Conservation (phyloP, 1,140 invertebrate genomes). For the Asobara japonica region DNA sequence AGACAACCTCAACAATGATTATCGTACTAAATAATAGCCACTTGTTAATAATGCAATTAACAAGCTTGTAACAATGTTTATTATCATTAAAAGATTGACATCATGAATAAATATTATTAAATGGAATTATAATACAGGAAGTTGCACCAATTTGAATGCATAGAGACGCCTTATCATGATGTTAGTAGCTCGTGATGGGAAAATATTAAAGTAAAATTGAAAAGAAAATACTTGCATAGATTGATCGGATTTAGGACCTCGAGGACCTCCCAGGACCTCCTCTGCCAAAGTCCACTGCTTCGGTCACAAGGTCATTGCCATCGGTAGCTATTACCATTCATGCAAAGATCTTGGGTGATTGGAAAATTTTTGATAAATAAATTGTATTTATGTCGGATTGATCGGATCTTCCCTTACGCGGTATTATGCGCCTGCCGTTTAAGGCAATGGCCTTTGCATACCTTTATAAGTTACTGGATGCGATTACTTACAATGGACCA, state of each 20-base stretch:
- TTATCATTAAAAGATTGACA: background rate
- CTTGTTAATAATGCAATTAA: background rate
- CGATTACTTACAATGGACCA: constrained; percentile 29
- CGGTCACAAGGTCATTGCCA: background rate
- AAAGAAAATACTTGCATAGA: background rate
- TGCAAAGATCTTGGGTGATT: background rate
- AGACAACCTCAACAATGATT: background rate
- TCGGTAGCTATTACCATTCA: background rate
- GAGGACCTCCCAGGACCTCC: background rate
- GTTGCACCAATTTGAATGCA: background rate
- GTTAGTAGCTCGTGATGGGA: background rate
- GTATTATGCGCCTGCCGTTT: constrained; percentile 16
- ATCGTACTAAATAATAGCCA: background rate
- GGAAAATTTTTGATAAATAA: constrained; percentile 6
- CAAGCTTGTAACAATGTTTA: constrained; percentile 2
- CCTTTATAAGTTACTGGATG: background rate
- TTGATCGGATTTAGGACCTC: too few relatives aligned
- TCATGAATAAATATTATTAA: background rate
- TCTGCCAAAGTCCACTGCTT: background rate
- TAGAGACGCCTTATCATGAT: background rate
- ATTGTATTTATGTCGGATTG: constrained; percentile 23
- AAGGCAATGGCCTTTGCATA: constrained; percentile 28
- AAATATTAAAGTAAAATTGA: background rate
- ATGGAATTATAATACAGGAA: background rate
- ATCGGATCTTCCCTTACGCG: constrained; percentile 8